phyloP scores from a whole-genome alignment of 2,888 invertebrate species.

The Gymnosoma rotundatum region DNA sequence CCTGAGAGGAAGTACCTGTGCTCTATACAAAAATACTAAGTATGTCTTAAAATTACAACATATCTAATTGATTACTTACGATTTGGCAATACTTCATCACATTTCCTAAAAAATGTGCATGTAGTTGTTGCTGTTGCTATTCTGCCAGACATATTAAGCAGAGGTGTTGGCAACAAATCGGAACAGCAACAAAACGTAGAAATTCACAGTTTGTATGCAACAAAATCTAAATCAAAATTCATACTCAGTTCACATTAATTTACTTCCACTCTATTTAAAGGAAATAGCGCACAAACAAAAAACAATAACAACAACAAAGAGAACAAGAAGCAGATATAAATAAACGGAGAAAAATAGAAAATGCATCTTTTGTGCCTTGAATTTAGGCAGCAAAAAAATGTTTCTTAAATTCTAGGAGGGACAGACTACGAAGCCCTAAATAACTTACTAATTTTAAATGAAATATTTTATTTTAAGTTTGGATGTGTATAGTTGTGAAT shows the following conservation, averaged over 20 bases:
- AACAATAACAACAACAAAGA: slow-evolving; percentile 19
- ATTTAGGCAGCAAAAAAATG: slow-evolving; percentile 9
- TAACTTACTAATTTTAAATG: slow-evolving; percentile 65
- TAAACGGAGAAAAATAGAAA: slow-evolving; percentile 23
- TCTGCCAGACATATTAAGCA: no score
- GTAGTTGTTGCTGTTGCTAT: no score
- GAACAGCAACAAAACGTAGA: no score
- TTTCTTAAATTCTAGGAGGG: slow-evolving; percentile 16
- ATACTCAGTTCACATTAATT: neutral
- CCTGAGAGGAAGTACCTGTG: no score
- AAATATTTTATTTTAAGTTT: slow-evolving; percentile 9
- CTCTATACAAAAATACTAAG: no score
- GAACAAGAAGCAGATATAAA: slow-evolving; percentile 39
- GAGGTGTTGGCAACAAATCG: no score
- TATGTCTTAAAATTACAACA: no score
- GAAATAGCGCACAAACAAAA: slow-evolving; percentile 51
- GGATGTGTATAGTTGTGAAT: neutral
- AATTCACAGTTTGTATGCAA: neutral
- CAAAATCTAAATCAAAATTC: slow-evolving; percentile 11
- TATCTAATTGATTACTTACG: no score
- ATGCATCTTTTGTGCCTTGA: slow-evolving; percentile 43
- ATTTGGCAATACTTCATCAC: no score
- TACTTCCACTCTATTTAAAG: slow-evolving; percentile 48
- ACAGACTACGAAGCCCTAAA: slow-evolving; percentile 64
- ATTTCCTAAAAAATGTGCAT: no score